Conservation (phyloP, 1,140 invertebrate genomes). For the Camponotus pennsylvanicus region DNA sequence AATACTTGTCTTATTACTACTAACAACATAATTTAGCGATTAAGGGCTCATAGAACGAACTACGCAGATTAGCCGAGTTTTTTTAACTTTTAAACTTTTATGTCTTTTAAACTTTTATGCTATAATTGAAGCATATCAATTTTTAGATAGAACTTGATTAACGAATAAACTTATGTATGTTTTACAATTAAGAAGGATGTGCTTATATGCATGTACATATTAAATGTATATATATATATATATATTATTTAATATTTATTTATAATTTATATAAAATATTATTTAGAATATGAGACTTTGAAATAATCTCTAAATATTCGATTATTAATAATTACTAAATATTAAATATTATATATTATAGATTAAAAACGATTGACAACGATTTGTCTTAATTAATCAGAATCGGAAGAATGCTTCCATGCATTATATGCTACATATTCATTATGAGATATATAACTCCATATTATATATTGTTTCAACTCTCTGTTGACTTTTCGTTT, state of each 20-base stretch:
- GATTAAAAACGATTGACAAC: neutral
- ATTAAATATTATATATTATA: neutral
- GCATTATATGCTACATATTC: no score
- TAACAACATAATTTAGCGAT: neutral
- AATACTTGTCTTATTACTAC: neutral
- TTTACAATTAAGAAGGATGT: neutral
- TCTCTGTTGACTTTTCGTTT: neutral
- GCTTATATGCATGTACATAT: neutral
- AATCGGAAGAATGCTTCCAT: neutral
- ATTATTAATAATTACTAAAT: no score
- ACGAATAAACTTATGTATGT: no score
- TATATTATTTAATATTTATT: neutral
- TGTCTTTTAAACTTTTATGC: no score
- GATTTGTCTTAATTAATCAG: neutral
- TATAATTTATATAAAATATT: neutral
- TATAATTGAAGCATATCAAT: neutral
- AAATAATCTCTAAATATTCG: neutral
- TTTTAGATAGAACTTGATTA: neutral
- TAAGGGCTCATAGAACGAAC: neutral
- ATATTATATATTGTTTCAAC: neutral
- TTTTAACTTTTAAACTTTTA: neutral
- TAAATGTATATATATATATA: neutral
- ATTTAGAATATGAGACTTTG: neutral
- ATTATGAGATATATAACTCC: no score
- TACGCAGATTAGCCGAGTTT: neutral